Conservation (phyloP, 2,888 invertebrate genomes). For the Drosophila mimica region DNA sequence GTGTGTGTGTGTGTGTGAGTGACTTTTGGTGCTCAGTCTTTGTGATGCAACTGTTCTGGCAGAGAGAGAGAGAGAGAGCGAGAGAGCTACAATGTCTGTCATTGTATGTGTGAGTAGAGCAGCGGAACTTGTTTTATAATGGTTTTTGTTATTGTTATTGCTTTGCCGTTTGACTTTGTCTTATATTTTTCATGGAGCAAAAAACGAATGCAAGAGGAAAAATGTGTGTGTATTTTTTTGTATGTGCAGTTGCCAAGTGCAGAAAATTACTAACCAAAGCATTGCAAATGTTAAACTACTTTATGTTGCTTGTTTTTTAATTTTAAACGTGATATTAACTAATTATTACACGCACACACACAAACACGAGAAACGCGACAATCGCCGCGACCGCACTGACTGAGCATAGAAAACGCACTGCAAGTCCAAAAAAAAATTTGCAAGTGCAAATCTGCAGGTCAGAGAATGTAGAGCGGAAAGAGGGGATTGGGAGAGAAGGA, state of each 20-base stretch:
- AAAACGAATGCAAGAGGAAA: constrained; percentile 21
- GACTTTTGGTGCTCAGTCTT: constrained; percentile 30
- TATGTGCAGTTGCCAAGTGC: constrained; percentile 38
- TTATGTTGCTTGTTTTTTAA: not conserved
- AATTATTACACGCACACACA: not conserved
- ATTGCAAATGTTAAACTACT: constrained; percentile 13
- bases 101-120: constrained; percentile 28
- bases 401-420: constrained; percentile 57
- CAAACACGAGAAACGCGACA: constrained; percentile 6
- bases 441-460: constrained; percentile 32
- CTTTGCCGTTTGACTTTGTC: constrained; percentile 40
- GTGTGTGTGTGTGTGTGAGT: constrained; percentile 23
- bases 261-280: constrained; percentile 28
- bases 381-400: constrained; percentile 34
- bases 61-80: constrained; percentile 26
- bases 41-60: constrained; percentile 65
- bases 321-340: not conserved
- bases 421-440: constrained; percentile 30
- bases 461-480: not conserved
- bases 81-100: constrained; percentile 1
- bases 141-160: constrained; percentile 38
- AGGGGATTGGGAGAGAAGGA: constrained; percentile 7
- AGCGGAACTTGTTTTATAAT: constrained; percentile 56
- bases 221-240: constrained; percentile 12
- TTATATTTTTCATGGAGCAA: constrained; percentile 13